phyloP scores from a whole-genome alignment of 1,140 invertebrate species.

The Zophobas morio region DNA sequence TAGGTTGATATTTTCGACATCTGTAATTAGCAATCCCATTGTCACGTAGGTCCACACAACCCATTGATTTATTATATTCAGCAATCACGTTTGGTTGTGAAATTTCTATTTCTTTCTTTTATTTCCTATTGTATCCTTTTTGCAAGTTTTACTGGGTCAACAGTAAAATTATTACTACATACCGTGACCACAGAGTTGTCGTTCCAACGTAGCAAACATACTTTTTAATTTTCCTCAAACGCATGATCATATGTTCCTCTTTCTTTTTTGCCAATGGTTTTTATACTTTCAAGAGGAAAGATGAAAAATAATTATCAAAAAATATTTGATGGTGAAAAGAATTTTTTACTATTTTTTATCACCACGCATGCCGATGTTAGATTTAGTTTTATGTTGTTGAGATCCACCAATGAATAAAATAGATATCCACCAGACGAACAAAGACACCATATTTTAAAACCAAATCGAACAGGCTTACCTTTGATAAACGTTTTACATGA shows the following conservation, averaged over 20 bases:
- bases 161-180: conserved; percentile 38
- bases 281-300: conserved; percentile 36
- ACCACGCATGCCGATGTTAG: conserved; percentile 40
- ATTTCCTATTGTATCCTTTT: conserved; percentile 56
- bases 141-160: conserved; percentile 45
- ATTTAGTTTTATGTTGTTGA: conserved; percentile 16
- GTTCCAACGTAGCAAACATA: conserved; percentile 53
- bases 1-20: conserved; percentile 37
- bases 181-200: conserved; percentile 54
- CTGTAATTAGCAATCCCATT: conserved; percentile 60
- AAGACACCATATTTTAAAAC: conserved; percentile 67
- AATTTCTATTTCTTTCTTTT: conserved; percentile 48
- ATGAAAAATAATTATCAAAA: conserved; percentile 53
- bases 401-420: conserved; percentile 36
- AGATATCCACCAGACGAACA: conserved; percentile 50
- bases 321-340: conserved; percentile 42
- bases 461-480: conserved; percentile 69
- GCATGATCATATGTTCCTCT: background rate
- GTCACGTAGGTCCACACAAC: conserved; percentile 60
- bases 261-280: conserved; percentile 12
- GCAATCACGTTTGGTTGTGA: conserved; percentile 49
- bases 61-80: conserved; percentile 62
- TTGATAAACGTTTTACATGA: conserved; percentile 68
- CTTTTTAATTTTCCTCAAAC: background rate
- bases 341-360: conserved; percentile 45